Base-by-base conservation (phyloP, 2,888 invertebrate genomes). In the Sinotaia quadrata region DNA sequence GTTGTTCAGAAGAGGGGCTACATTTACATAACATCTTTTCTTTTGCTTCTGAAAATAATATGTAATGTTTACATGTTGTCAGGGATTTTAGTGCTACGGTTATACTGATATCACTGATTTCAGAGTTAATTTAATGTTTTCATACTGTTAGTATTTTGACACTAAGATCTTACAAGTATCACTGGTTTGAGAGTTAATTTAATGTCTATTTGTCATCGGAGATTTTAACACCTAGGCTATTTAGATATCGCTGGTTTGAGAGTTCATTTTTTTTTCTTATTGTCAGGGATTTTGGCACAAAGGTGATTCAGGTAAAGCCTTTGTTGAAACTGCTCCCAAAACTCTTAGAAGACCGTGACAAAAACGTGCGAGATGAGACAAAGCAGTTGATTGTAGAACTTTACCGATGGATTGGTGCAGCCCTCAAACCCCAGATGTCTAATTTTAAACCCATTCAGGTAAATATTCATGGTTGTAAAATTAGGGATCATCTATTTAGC, bases 321-420 rank as follows among this genome's bases (percentile, higher is more conserved):
- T 89, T 98, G 83, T 92, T 97, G 70, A 98, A 97, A 89, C 94
- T 95, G 86, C 91, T 97, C 69, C 92, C 94, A 0, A 89, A 92
- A 7, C 90, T 98, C 62, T 90, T 98, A 75, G 94, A 97, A 61
- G 96, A 98, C 85, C 91, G 97, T 77, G 98, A 98, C 88, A 96
- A 97, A 77, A 86, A 75, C 49, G 96, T 98, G 0, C 90, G 98
- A 69, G 97, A 97, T 82, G 97, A 97, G 88, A 93, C 95, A 78
- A 96, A 97, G 88, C 92, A 92, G 24, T 90, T 98, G 84, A 93
- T 95, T n/a, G 91, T 97, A 72, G 98, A 98, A 89, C 93, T 97
- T 88, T 97, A 94, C 89, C 92, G 95, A 79, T 97, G 96, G 96
- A 84, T 88, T 54, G 88, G 88, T 3, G 87, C 87, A 44, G 94